These are phyloP conservation scores for Eulemur rubriventer DNA, from an alignment of 2,797 vertebrate species.

Conservation along the genomic window DNA sequence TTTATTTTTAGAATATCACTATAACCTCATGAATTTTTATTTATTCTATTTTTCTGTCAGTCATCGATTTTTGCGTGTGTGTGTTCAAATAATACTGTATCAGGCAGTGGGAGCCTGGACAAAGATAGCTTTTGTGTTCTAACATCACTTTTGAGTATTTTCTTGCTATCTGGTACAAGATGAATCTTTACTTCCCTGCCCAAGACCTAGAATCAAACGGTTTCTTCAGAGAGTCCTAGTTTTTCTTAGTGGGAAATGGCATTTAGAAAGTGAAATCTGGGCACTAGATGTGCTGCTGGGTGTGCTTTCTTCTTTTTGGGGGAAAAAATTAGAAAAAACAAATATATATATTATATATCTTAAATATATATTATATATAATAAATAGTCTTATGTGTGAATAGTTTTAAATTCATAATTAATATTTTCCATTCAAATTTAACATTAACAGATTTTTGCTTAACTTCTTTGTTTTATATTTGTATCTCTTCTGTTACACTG, in stretches of 20 bases:
- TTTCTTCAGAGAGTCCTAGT: background rate
- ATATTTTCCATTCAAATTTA: conserved; percentile 23
- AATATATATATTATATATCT: background rate
- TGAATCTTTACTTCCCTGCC: background rate
- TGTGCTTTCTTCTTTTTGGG: background rate
- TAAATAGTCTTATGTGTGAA: background rate
- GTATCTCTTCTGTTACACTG: background rate
- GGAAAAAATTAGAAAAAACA: background rate
- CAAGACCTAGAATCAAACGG: background rate
- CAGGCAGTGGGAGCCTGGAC: background rate
- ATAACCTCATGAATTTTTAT: background rate
- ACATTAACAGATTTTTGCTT: background rate
- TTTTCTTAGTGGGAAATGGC: background rate
- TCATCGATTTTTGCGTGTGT: background rate
- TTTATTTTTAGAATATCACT: background rate
- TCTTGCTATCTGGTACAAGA: background rate
- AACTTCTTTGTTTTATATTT: background rate
- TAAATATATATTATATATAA: background rate
- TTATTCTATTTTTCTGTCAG: background rate
- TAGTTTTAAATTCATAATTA: background rate
- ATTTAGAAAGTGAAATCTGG: conserved; percentile 20
- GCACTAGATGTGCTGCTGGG: background rate
- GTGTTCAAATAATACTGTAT: background rate
- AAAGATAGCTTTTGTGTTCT: background rate
- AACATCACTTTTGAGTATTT: background rate